Conservation (phyloP, 2,113 vertebrate genomes). For the Periophthalmodon schlosseri region DNA sequence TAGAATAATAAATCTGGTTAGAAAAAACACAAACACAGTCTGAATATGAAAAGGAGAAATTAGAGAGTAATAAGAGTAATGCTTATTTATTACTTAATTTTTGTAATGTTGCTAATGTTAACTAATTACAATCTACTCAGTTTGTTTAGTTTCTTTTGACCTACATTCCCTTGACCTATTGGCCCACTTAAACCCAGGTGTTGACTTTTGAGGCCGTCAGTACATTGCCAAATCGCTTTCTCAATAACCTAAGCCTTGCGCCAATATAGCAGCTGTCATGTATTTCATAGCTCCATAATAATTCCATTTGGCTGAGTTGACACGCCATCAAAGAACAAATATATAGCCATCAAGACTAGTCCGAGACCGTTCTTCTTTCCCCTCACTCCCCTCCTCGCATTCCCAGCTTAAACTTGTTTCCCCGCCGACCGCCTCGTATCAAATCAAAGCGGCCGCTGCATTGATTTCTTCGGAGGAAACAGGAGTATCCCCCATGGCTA, state of each 20-base stretch:
- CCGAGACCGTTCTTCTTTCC: background rate
- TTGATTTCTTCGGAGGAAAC: slow-evolving; percentile 67
- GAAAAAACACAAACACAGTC: background rate
- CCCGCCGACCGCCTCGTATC: slow-evolving; percentile 37
- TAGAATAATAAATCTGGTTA: too few relatives aligned
- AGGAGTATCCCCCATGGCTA: slow-evolving; percentile 60
- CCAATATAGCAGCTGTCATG: background rate
- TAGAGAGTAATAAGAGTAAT: background rate
- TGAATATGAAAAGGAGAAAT: too few relatives aligned
- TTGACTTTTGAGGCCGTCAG: background rate
- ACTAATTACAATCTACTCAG: background rate
- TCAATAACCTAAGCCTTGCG: background rate
- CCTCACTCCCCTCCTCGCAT: slow-evolving; percentile 31
- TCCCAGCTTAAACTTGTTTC: slow-evolving; percentile 36
- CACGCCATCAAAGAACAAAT: background rate
- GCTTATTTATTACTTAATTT: background rate
- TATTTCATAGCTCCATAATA: slow-evolving; percentile 7
- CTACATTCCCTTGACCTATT: background rate
- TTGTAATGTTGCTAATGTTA: background rate
- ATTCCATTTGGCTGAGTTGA: slow-evolving; percentile 1
- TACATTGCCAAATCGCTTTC: background rate
- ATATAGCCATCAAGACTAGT: slow-evolving; percentile 3
- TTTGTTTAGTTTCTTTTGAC: background rate
- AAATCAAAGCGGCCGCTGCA: slow-evolving; percentile 57
- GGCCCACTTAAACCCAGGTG: background rate